phyloP scores from a whole-genome alignment of 2,797 vertebrate species.

The Acanthurus lineatus region DNA sequence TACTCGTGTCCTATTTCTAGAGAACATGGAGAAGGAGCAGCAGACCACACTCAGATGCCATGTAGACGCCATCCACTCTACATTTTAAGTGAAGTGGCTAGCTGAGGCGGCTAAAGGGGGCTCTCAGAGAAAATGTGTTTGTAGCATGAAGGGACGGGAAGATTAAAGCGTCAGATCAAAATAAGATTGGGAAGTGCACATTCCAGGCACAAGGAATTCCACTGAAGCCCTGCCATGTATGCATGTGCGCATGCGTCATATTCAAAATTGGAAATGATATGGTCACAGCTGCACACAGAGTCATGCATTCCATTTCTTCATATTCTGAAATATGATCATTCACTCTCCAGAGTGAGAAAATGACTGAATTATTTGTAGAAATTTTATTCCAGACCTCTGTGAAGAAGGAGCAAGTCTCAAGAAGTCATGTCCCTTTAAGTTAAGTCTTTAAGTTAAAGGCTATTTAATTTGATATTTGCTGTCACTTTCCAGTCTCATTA shows the following conservation, averaged over 20 bases:
- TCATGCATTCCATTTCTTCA: conserved; percentile 83
- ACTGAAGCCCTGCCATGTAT: conserved; percentile 72
- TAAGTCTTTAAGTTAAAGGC: conserved; percentile 34
- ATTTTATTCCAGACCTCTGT: conserved; percentile 44
- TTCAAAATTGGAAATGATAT: conserved; percentile 78
- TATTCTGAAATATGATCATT: conserved; percentile 82
- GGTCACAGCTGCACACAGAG: conserved; percentile 82
- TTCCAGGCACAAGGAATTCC: conserved; percentile 73
- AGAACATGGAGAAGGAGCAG: conserved; percentile 81
- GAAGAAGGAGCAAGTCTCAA: conserved; percentile 32
- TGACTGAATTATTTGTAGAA: conserved; percentile 74
- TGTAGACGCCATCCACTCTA: conserved; percentile 78
- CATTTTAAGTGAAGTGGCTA: conserved; percentile 80
- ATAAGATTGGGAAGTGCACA: conserved; percentile 78
- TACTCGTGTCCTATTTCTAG: conserved; percentile 85
- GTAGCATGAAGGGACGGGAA: conserved; percentile 63
- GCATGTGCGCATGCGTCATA: conserved; percentile 65
- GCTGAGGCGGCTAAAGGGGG: conserved; percentile 59
- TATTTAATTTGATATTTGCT: conserved; percentile 58
- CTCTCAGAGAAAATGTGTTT: conserved; percentile 73
- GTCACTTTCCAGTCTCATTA: conserved; percentile 58
- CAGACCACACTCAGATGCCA: conserved; percentile 78
- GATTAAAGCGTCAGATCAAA: conserved; percentile 80
- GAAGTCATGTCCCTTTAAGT: conserved; percentile 45
- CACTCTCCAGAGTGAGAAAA: conserved; percentile 74